phyloP scores from a whole-genome alignment of 2,888 invertebrate genomes.

The Cheilosia grossa region DNA sequence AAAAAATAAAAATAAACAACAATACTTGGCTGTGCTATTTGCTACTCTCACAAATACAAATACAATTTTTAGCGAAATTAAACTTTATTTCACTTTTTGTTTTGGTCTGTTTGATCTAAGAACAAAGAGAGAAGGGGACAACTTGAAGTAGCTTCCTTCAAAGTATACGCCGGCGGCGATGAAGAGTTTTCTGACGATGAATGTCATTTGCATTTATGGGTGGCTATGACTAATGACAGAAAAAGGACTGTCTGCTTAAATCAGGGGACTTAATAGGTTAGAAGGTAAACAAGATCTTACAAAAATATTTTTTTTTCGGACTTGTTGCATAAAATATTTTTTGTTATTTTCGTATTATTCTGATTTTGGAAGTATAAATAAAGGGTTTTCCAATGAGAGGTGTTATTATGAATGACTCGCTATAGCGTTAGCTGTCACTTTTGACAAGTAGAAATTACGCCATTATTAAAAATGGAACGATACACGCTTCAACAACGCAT shows the following conservation, averaged over 20 bases:
- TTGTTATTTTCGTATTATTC: no score
- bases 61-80: conserved; percentile 5
- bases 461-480: no score
- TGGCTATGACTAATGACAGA: background rate
- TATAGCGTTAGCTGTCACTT: no score
- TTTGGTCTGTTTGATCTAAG: conserved; percentile 25
- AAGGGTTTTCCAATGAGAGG: no score
- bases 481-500: no score
- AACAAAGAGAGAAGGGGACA: background rate
- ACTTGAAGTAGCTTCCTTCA: background rate
- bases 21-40: conserved; percentile 11
- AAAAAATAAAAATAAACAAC: background rate
- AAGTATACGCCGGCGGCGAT: background rate
- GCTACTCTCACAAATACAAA: background rate
- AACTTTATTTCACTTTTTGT: conserved; percentile 37
- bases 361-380: no score
- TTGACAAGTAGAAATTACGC: no score
- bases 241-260: conserved; percentile 24
- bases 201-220: conserved; percentile 35
- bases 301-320: no score
- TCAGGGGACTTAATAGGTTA: conserved; percentile 8
- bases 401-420: no score
- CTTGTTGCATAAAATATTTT: no score
- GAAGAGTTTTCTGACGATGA: conserved; percentile 6
- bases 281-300: no score